Evolutionary conservation across 2,888 invertebrate genomes (phyloP), one percentile per base, ranked within the genome.

Genomic region (Blomia tropicalis): DNA sequence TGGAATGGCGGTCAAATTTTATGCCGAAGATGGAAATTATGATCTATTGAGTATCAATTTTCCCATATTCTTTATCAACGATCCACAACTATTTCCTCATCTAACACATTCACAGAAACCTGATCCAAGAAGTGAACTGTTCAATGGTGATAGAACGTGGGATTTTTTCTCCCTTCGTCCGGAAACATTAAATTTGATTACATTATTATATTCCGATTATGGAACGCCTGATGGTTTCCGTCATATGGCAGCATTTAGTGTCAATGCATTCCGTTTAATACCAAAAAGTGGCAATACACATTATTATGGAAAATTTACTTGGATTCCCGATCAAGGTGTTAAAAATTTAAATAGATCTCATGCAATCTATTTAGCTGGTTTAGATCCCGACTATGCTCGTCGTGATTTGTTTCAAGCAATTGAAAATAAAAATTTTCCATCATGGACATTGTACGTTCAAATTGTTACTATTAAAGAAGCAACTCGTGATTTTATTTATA

Each of bases 91-190:
- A 59, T 96, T 96, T 76, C 88, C 93, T 17, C 88, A 85, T 71
- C 91, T 96, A 71, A 90, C 95, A 70, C 95, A 95, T 74, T 90
- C 92, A 0, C 93, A 93, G 73, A 96, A 95, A 74, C 80, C 95
- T 68, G 95, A 96, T 73, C 95, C 96, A 1, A 84, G 70, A n/a
- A 79, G 78, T 14, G 75, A 79, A 69, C 77, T 92, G 47, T 91
- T 89, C 79, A 92, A 93, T 76, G 77, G 86, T 1, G 86, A 93
- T 71, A 90, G 89, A 88, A 88, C 91, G 73, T 93, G 93, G 92
- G 93, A 93, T 74, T 93, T 93, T 72, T 79, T 90, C 68, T 82
- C 86, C 0, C 77, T 93, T 58, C 80, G 92, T 43, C 89, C 90
- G 0, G 93, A 93, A 75, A 79, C 85, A 1, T 81, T 82, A 36